Base-by-base conservation (phyloP, 2,888 invertebrate species). In the Xylota segnis region DNA sequence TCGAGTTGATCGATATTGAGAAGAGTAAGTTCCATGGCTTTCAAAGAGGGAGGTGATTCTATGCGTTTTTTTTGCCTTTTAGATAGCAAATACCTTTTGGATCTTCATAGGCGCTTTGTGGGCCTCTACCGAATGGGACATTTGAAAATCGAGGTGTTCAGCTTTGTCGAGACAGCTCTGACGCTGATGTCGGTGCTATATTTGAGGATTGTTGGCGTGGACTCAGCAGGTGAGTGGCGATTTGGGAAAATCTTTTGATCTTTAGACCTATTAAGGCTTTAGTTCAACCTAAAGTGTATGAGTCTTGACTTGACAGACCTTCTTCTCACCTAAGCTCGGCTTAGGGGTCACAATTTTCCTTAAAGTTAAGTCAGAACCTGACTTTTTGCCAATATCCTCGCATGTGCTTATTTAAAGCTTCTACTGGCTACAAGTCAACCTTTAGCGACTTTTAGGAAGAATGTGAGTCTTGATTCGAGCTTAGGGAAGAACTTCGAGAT, bases 81-180 rank as follows among this genome's bases (percentile, higher is more conserved):
- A 96, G 97, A 96, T 91, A 96, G 95, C 88, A 93, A 94, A 70
- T 94, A 94, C 88, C 94, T 97, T n/a, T 89, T 95, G 77, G 93
- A 94, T 32, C 93, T 97, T 18, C 96, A 97, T 90, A 91, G 93
- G 43, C 92, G 93, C 70, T 96, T 96, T 90, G 91, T 94, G 10
- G 92, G 93, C 0, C 90, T 95, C n/a, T 93, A 94, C 65, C 90
- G 93, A 79, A 90, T 93, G 87, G 93, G 93, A 23, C 91, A 93
- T 70, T 91, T 95, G 45, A 92, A 93, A 81, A 90, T 92, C 54
- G 91, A 92, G 37, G 95, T 96, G 52, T 94, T 96, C 66, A 96
- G 96, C 90, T 95, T 97, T 90, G 96, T 96, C 77, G 97, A 97
- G 92, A 96, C 96, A 0, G 93, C 95, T 10, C 93, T 96, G 86